Percentiles rank a stretch among this genome's conserved stretches.
Conservation (phyloP, 2,113 vertebrate genomes). For the Chlamydotis undulata region DNA sequence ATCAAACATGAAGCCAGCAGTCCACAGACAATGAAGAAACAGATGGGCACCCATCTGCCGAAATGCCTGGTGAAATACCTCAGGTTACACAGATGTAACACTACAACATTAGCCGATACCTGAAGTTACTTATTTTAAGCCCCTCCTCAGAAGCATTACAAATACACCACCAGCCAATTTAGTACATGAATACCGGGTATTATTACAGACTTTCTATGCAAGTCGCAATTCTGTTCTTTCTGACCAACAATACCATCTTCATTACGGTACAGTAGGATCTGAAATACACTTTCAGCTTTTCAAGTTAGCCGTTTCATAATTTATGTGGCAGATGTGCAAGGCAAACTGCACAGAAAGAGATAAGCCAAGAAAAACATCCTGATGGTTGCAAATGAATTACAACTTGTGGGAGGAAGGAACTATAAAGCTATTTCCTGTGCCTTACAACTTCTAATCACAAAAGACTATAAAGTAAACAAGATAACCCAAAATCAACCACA, state of each 20-base stretch:
- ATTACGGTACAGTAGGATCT: not conserved
- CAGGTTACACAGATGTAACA: slow-evolving; percentile 51
- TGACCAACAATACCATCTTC: not conserved
- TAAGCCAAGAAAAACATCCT: slow-evolving; percentile 81
- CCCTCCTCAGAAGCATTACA: not conserved
- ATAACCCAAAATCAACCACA: slow-evolving; percentile 35
- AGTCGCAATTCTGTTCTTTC: not conserved
- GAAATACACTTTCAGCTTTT: slow-evolving; percentile 68
- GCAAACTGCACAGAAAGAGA: slow-evolving; percentile 73
- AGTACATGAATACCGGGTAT: not conserved
- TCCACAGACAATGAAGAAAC: not conserved
- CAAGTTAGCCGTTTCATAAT: slow-evolving; percentile 69
- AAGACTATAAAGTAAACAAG: slow-evolving; percentile 67
- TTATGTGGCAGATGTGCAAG: slow-evolving; percentile 77
- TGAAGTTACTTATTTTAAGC: not conserved
- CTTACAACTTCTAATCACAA: slow-evolving; percentile 70
- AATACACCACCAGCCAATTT: not conserved
- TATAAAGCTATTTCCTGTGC: slow-evolving; percentile 75
- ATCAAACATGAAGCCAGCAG: slow-evolving; percentile 46
- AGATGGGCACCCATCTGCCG: slow-evolving; percentile 61
- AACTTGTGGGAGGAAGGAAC: slow-evolving; percentile 74
- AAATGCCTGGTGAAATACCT: slow-evolving; percentile 53
- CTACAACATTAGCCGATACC: not conserved
- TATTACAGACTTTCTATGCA: not conserved
- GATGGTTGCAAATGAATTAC: slow-evolving; percentile 75